These are phyloP conservation scores for Meloidogyne chitwoodi DNA, from an alignment of 1,140 invertebrate genomes.

Conservation along the genomic window DNA sequence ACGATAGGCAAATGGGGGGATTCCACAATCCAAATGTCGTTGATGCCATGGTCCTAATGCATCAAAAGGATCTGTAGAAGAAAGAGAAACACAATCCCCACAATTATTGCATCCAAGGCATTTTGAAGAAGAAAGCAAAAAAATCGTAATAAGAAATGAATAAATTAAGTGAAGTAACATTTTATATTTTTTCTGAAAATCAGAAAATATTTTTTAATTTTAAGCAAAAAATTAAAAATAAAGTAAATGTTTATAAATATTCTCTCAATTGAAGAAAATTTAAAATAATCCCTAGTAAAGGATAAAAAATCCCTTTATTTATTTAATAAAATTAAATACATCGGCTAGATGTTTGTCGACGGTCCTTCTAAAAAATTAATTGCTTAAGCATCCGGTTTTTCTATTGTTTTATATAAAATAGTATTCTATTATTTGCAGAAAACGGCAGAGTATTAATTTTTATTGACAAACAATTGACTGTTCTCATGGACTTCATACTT, in stretches of 20 bases:
- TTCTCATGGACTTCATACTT: too few relatives aligned
- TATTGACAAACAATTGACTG: neutral
- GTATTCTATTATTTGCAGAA: too few relatives aligned
- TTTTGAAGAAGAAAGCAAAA: neutral
- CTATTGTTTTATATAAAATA: neutral
- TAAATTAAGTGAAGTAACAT: neutral
- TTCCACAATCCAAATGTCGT: conserved; percentile 44
- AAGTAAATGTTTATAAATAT: too few relatives aligned
- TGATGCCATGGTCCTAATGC: conserved; percentile 52
- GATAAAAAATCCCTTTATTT: too few relatives aligned
- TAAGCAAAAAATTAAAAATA: too few relatives aligned
- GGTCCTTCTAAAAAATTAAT: too few relatives aligned
- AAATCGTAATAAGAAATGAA: neutral
- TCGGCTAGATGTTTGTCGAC: too few relatives aligned
- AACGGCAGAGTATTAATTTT: neutral
- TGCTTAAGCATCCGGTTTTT: neutral
- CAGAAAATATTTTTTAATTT: too few relatives aligned
- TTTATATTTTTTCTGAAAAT: neutral
- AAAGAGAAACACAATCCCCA: neutral
- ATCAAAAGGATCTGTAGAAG: conserved; percentile 48
- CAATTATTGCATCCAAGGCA: conserved; percentile 1
- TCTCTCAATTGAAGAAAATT: too few relatives aligned
- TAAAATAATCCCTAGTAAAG: too few relatives aligned
- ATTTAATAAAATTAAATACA: too few relatives aligned
- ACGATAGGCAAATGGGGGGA: conserved; percentile 46